phyloP scores from a whole-genome alignment of 2,797 vertebrate species.

The Hafferia zeledoni region DNA sequence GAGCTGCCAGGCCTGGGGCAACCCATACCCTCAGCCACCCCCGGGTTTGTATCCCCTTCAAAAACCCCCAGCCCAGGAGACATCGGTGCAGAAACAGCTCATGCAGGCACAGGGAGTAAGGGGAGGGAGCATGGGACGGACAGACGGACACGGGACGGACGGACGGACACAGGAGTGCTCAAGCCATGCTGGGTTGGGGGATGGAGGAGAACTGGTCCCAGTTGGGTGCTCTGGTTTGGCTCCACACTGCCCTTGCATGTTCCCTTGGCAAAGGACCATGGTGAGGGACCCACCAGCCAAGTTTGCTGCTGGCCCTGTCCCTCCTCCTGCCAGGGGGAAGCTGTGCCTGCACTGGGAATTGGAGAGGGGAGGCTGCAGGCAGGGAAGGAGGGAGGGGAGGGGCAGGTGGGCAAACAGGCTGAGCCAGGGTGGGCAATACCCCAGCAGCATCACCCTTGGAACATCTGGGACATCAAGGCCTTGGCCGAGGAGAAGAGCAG shows the following conservation, averaged over 20 bases:
- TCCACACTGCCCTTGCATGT: accelerated
- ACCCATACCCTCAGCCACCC: neutral
- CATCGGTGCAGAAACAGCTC: neutral
- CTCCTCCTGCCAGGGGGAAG: neutral
- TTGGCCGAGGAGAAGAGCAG: neutral
- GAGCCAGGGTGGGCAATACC: too few relatives aligned
- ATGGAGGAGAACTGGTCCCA: neutral
- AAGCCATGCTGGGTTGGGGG: neutral
- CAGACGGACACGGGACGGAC: neutral
- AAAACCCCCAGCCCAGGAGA: neutral
- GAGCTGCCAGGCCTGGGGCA: neutral
- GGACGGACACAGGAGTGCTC: neutral
- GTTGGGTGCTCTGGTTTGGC: neutral
- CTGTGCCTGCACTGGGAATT: neutral
- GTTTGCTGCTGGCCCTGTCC: neutral
- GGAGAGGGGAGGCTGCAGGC: neutral
- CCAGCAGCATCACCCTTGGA: neutral
- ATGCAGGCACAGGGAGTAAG: neutral
- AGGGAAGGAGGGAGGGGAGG: neutral
- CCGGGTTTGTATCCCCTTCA: neutral
- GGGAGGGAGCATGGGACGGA: neutral
- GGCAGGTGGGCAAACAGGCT: too few relatives aligned
- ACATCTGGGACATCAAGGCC: neutral
- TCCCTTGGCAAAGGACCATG: neutral
- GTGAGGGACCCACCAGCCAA: neutral